Base-by-base conservation (phyloP, 2,113 vertebrate species). In the Hippocampus mohnikei region DNA sequence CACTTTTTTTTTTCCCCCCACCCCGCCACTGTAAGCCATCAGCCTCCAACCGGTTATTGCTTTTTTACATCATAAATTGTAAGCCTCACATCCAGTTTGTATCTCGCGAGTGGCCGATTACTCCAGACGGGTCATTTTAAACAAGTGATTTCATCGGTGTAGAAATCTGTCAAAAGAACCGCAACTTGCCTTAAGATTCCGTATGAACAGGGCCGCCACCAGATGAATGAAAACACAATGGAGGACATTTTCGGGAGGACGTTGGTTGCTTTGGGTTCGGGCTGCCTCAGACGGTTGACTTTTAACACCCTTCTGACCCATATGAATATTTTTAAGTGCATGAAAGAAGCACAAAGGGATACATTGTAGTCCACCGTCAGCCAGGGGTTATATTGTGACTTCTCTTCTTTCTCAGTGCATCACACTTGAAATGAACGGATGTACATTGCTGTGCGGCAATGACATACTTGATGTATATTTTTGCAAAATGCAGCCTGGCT, bases 131-230 rank as follows among this genome's bases (percentile, higher is more conserved):
- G 5, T 33, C 13, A 81, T 87, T 88, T 85, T 81, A 80, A 83
- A 80, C 78, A 16, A 62, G 73, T 93, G 89, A 93, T 90, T 86
- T 91, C 85, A 91, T 84, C 56, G 12, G 65, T 71, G 40, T 86
- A 90, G 89, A 90, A 82, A 78, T 16, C 13, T 16, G 15, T 6
- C 1, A 20, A 18, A 50, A 50, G 5, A 5, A 7, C 33, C 33
- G 33, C 33, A 37, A 37, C 74, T 70, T 55, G 83, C 78, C 74
- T 74, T 48, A 76, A 79, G 80, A 78, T 83, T 78, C 78, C 84
- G 71, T 66, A 59, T 75, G 81, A 56, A 80, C 69, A 60, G 70
- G 67, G 75, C 78, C 77, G 79, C 71, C 66, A 52, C 71, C 84
- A 88, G 84, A 87, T 80, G 81, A 79, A 79, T 79, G 71, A 71